These are phyloP conservation scores for Ruditapes philippinarum DNA, from an alignment of 1,140 invertebrate species.

Conservation along the genomic window DNA sequence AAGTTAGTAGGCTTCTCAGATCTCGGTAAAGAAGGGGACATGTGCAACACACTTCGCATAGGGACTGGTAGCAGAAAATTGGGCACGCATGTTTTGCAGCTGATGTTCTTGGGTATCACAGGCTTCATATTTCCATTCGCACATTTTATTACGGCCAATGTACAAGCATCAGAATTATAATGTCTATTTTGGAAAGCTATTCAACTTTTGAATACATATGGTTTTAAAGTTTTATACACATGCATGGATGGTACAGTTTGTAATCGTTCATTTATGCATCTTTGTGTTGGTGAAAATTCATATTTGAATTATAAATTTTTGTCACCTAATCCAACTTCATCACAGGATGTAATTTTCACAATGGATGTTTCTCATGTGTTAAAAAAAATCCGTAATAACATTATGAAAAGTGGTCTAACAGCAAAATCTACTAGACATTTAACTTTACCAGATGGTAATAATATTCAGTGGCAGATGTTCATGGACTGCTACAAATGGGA, in stretches of 20 bases:
- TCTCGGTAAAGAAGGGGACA: constrained; percentile 25
- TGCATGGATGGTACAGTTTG: constrained; percentile 64
- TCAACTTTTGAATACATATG: constrained; percentile 31
- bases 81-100: constrained; percentile 63
- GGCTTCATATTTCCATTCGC: constrained; percentile 69
- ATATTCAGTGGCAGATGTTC: constrained; percentile 28
- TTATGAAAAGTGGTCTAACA: neutral
- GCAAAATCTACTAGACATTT: neutral
- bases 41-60: constrained; percentile 9
- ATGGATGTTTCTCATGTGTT: constrained; percentile 67
- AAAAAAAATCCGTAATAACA: constrained; percentile 65
- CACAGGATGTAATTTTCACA: constrained; percentile 41
- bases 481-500: constrained; percentile 24
- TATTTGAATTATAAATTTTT: neutral
- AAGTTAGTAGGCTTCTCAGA: constrained; percentile 46
- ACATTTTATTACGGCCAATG: constrained; percentile 51
- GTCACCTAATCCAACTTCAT: neutral
- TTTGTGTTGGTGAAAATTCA: constrained; percentile 10
- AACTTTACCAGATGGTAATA: neutral
- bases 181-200: constrained; percentile 55
- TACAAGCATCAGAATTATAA: constrained; percentile 54
- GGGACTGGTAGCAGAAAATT: constrained; percentile 43
- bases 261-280: constrained; percentile 62
- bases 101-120: constrained; percentile 63
- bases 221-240: constrained; percentile 27